Conservation (phyloP, 1,140 invertebrate species). For the Antheraea mylitta region DNA sequence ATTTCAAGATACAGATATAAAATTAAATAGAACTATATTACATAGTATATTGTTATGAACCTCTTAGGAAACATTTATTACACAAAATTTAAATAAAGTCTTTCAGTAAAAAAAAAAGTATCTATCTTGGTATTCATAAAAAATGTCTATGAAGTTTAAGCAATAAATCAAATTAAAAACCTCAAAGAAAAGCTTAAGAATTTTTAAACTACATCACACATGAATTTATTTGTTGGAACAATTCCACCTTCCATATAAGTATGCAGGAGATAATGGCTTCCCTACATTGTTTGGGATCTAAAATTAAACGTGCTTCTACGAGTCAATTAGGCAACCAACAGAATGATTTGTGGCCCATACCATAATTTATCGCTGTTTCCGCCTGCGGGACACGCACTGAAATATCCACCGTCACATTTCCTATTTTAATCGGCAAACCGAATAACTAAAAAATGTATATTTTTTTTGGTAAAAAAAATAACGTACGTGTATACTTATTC, state of each 20-base stretch:
- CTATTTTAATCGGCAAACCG: slow-evolving; percentile 7
- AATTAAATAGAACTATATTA: too few relatives aligned
- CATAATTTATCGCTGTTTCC: slow-evolving; percentile 23
- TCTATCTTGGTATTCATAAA: too few relatives aligned
- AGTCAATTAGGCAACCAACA: slow-evolving; percentile 24
- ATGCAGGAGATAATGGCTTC: background rate
- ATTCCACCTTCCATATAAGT: background rate
- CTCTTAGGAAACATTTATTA: too few relatives aligned
- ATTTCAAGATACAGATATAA: too few relatives aligned
- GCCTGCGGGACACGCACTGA: slow-evolving; percentile 7
- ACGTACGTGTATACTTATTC: too few relatives aligned
- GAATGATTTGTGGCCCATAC: slow-evolving; percentile 27
- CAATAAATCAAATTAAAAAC: too few relatives aligned
- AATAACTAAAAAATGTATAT: background rate
- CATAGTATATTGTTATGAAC: too few relatives aligned
- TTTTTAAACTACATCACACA: too few relatives aligned
- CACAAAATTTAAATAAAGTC: too few relatives aligned
- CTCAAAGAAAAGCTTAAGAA: too few relatives aligned
- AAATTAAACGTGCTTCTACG: slow-evolving; percentile 17
- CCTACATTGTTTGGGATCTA: slow-evolving; percentile 19
- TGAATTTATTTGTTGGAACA: background rate
- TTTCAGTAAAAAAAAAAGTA: too few relatives aligned
- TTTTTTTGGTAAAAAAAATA: background rate
- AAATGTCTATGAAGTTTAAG: too few relatives aligned
- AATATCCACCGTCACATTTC: slow-evolving; percentile 8